Evolutionary conservation across 2,888 invertebrate genomes (phyloP), one percentile per base, ranked within the genome.

Genomic region (Craniophora ligustri): DNA sequence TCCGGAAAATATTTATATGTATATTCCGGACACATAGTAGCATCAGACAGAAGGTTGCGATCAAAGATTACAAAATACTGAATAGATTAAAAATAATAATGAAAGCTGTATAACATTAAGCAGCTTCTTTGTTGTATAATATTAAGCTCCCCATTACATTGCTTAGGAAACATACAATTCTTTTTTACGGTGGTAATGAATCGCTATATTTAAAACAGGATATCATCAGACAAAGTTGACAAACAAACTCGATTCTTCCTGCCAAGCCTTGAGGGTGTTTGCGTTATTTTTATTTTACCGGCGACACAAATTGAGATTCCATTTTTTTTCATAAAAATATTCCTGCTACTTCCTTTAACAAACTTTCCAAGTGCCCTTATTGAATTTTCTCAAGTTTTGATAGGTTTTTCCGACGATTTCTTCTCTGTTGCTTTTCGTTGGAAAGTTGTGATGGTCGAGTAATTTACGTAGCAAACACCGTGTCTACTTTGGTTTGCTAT

Each of bases 331-430:
- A 88, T 87, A 84, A 88, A 84, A 89, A 90, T 88, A 88, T 90
- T 87, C 87, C 81, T 73, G 88, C 87, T 89, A 88, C 89, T 87
- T 86, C 85, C 86, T 86, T 88, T 89, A 90, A 88, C 89, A 89
- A 92, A 92, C 87, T 92, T 91, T 82, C 85, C 81, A 91, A 92
- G 90, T 92, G 90, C 85, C 90, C 85, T 92, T 92, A 92, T 92
- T 92, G 91, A 92, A 92, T 92, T 92, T 91, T 87, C 91, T 86
- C 87, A 91, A 92, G 89, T 92, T 92, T 91, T 92, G 92, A 92
- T 92, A 92, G 92, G 92, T 92, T 88, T 92, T 89, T 88, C 87
- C 90, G 86, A 81, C 89, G 87, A 90, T 89, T 90, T 86, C 84
- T 86, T 78, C 81, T 84, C 81, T 86, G 89, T 88, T 84, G 88